Evolutionary conservation across 2,888 invertebrate genomes (phyloP).

Genomic region (Boloria euphrosyne): DNA sequence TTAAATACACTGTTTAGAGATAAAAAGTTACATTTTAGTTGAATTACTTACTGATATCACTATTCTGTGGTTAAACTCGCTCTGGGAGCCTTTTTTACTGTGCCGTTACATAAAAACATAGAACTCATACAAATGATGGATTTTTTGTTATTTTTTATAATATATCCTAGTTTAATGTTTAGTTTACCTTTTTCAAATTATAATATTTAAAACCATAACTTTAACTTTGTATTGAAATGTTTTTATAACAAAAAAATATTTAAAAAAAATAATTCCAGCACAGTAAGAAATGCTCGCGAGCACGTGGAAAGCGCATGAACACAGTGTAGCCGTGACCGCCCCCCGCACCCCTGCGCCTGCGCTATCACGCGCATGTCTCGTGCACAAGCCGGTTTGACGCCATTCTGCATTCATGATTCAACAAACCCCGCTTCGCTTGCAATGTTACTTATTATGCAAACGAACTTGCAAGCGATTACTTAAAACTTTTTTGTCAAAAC

Average conservation of each 20-base stretch:
- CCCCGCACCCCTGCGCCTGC: constrained; percentile 37
- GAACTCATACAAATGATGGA: too few species aligned
- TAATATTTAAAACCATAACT: neutral
- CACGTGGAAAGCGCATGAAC: constrained; percentile 75
- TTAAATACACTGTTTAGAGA: neutral
- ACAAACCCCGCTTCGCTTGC: constrained; percentile 15
- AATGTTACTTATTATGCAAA: constrained; percentile 22
- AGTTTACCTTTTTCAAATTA: neutral
- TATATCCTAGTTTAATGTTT: neutral
- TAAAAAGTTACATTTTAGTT: neutral
- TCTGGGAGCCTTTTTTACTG: constrained; percentile 55
- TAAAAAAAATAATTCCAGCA: constrained; percentile 18
- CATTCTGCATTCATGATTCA: constrained; percentile 24
- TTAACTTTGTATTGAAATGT: neutral
- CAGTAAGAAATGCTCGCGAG: constrained; percentile 61
- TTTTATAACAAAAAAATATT: neutral
- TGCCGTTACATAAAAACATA: constrained; percentile 28
- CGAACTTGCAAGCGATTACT: constrained; percentile 8
- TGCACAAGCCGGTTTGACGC: constrained; percentile 58
- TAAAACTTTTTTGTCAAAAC: neutral
- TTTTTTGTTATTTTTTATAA: neutral
- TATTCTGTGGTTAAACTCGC: constrained; percentile 51
- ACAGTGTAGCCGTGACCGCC: constrained; percentile 49
- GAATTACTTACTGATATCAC: constrained; percentile 39
- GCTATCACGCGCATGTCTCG: constrained; percentile 50